A percentile compares a stretch with the other conserved stretches of the same genome.
phyloP scores from a whole-genome alignment of 2,797 vertebrate genomes.

The Crocidura indochinensis region DNA sequence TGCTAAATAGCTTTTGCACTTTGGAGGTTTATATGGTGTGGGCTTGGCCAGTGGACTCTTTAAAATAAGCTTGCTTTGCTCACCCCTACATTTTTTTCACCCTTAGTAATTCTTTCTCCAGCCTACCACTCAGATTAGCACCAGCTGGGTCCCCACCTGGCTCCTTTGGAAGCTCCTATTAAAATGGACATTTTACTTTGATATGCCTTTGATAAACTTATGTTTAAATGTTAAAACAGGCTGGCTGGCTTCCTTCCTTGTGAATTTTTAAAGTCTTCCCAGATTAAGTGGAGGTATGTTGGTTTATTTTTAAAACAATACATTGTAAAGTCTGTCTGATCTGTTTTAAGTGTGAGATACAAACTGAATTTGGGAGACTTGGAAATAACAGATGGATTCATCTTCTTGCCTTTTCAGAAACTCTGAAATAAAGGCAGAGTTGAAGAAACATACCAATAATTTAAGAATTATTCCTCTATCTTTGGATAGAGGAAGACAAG shows the following conservation, averaged over 20 bases:
- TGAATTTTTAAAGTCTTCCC: neutral
- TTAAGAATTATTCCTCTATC: too few species aligned
- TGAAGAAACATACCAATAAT: neutral
- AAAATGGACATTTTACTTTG: neutral
- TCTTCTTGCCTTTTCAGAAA: neutral
- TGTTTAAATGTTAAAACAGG: neutral
- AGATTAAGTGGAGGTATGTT: neutral
- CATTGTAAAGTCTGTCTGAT: constrained; percentile 17
- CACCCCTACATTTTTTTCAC: too few species aligned
- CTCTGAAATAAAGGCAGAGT: neutral
- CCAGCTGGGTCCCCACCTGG: too few species aligned
- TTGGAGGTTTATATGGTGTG: too few species aligned
- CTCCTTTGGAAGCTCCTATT: neutral
- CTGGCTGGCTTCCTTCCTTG: neutral
- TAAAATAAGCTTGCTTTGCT: too few species aligned
- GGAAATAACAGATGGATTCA: neutral
- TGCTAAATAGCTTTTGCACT: too few species aligned
- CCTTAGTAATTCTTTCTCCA: too few species aligned
- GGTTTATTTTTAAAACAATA: neutral
- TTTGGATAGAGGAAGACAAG: constrained; percentile 3
- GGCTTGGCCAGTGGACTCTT: too few species aligned
- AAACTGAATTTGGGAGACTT: constrained; percentile 25
- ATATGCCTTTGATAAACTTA: constrained; percentile 10
- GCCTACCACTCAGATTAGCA: too few species aligned
- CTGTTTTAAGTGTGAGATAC: neutral